Base-by-base conservation (phyloP, 2,888 invertebrate genomes). In the Gandaritis pyraliata region DNA sequence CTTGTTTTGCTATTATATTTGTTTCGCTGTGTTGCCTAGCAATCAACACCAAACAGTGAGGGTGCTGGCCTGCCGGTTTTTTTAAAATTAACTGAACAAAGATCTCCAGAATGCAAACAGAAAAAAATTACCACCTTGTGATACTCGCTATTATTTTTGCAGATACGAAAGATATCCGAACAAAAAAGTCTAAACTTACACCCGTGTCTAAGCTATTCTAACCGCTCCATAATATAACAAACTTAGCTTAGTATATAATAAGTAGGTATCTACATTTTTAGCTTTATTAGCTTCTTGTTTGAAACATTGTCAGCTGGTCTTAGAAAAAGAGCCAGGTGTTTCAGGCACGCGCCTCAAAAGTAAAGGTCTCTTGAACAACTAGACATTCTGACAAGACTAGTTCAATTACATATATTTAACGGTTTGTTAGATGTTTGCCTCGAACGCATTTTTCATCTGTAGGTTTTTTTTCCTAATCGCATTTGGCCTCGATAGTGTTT, bases 311-410 rank as follows among this genome's bases (percentile, higher is more conserved):
- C 60, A 61, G 56, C 50, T 61, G 59, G 43, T 13, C 13, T 52
- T 38, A 30, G 30, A 58, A 69, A 65, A 66, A 61, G 58, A 5
- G 57, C 70, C n/a, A 68, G 68, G 66, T 70, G 68, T 45, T n/a
- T 10, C 39, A 41, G 56, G 65, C 71, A 68, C 69, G 72, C 41
- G 69, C 45, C 58, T 41, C 16, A 52, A 54, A 60, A 33, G 16
- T 55, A 70, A 70, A 70, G 68, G 68, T 70, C 53, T 39, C 64
- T 63, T 59, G 68, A 61, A 52, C 41, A 39, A 68, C 69, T 16
- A 57, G 61, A 16, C 52, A 8, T 41, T 18, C 18, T 49, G 47
- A 48, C 39, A 16, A 43, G 52, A 23, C 15, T 36, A 36, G 48
- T 13, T 58, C 47, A 61, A 49, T 50, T 43, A 50, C 3, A 38